Evolutionary conservation across 2,888 invertebrate species (phyloP), one percentile per base, ranked within the genome.

Genomic region (Ophonus ardosiacus): DNA sequence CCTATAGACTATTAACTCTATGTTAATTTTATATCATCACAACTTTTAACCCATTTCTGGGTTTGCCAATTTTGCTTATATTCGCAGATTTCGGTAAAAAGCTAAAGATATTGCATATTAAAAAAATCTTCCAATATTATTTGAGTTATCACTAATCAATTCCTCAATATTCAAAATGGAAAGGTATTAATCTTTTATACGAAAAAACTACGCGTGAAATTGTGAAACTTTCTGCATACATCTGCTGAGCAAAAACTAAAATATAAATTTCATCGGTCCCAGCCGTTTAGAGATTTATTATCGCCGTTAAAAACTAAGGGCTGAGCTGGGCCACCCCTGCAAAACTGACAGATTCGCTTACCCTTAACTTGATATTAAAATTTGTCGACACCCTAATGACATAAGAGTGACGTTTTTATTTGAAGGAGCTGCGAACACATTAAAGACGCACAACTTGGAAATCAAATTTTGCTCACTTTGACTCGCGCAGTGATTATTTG

Each of bases 301-400:
- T 18, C 18, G 51, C 71, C 71, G 61, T 80, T 80, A 80, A 80
- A 80, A 80, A 80, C 40, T 61, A 61, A 80, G 59, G 38, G 38
- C n/a, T 5, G 59, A 17, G 74, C 10, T 43, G 21, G 56, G 5
- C 61, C 80, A 31, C 80, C 61, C 78, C 57, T 78, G 57, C 15
- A 24, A 24, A 59, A 76, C 15, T 76, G 76, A 71, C 68, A 80
- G 79, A 79, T 71, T 80, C 40, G 17, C 65, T 43, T 56, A 63
- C 83, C 65, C 43, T 81, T 61, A 81, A 68, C 74, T 74, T 78
- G 85, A 85, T 85, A 85, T 85, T 85, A 85, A 85, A 85, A 85
- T 85, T 85, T 85, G 85, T 85, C 85, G 74, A 85, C 85, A 85
- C 80, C 79, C 80, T 80, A 85, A 85, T 85, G 85, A 85, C 80